A percentile compares a stretch with the other conserved stretches of the same genome.
Conservation (phyloP, 1,140 invertebrate species). For the Trichoplusia ni region DNA sequence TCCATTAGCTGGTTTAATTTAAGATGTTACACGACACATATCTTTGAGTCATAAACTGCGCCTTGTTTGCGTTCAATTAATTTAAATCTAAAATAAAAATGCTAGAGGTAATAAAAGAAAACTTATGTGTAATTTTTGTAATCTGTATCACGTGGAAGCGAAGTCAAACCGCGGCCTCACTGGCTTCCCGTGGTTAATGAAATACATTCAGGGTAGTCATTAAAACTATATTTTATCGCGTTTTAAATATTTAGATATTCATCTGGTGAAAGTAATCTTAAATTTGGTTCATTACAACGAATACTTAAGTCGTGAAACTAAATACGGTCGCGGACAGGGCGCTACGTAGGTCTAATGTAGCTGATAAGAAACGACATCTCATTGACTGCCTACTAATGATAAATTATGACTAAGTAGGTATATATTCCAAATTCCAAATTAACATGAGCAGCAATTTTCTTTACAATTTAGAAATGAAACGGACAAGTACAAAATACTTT, state of each 20-base stretch:
- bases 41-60: conserved; percentile 53
- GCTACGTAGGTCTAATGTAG: background rate
- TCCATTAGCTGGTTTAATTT: conserved; percentile 51
- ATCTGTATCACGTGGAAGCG: conserved; percentile 60
- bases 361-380: background rate
- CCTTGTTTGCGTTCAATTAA: conserved; percentile 75
- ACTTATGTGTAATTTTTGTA: conserved; percentile 67
- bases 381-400: background rate
- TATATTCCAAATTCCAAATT: too few species aligned
- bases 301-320: conserved; percentile 54
- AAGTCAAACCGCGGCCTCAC: conserved; percentile 35
- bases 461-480: too few species aligned
- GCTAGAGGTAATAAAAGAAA: conserved; percentile 63
- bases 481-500: background rate
- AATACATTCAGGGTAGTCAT: conserved; percentile 69
- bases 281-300: conserved; percentile 68
- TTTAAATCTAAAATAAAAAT: conserved; percentile 70
- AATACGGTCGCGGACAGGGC: conserved; percentile 39
- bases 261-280: conserved; percentile 75
- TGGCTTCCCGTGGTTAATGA: conserved; percentile 64
- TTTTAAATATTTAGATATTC: conserved; percentile 77
- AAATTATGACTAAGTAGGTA: background rate
- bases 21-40: conserved; percentile 51
- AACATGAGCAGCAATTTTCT: too few species aligned
- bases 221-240: conserved; percentile 78